Evolutionary conservation across 2,888 invertebrate species (phyloP).

Genomic region (Hyppa rectilinea): DNA sequence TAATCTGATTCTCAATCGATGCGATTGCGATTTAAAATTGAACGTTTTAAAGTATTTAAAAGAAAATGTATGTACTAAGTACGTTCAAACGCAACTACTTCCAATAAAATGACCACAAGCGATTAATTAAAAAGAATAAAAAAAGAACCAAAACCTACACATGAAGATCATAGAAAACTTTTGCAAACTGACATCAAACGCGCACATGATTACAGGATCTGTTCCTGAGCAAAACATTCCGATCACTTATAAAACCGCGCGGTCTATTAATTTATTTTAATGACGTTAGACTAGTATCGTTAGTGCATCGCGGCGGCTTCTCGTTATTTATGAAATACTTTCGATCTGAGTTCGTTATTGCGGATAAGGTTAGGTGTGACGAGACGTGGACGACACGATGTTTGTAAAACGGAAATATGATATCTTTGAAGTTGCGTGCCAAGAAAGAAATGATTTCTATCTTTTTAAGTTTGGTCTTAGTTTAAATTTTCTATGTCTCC

Average conservation of each 20-base stretch:
- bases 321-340: slow-evolving; percentile 76
- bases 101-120: background rate
- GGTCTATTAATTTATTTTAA: slow-evolving; percentile 63
- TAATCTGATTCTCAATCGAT: background rate
- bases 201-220: background rate
- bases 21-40: background rate
- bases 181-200: background rate
- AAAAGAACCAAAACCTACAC: background rate
- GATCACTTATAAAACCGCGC: slow-evolving; percentile 30
- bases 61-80: too few species aligned
- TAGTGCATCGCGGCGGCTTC: slow-evolving; percentile 67
- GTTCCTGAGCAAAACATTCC: slow-evolving; percentile 14
- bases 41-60: too few species aligned
- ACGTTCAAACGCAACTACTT: too few species aligned
- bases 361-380: slow-evolving; percentile 28
- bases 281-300: slow-evolving; percentile 50
- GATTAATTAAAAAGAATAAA: background rate
- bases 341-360: slow-evolving; percentile 58
- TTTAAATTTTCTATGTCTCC: too few species aligned
- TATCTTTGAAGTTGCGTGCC: too few species aligned
- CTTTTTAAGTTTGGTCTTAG: too few species aligned
- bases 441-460: too few species aligned
- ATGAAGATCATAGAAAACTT: background rate
- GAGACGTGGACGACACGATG: slow-evolving; percentile 52
- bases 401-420: background rate